Percentiles rank a stretch among this genome's conserved stretches.
These are phyloP conservation scores for Cynocephalus volans DNA, from an alignment of 2,113 vertebrate species.

Conservation along the genomic window DNA sequence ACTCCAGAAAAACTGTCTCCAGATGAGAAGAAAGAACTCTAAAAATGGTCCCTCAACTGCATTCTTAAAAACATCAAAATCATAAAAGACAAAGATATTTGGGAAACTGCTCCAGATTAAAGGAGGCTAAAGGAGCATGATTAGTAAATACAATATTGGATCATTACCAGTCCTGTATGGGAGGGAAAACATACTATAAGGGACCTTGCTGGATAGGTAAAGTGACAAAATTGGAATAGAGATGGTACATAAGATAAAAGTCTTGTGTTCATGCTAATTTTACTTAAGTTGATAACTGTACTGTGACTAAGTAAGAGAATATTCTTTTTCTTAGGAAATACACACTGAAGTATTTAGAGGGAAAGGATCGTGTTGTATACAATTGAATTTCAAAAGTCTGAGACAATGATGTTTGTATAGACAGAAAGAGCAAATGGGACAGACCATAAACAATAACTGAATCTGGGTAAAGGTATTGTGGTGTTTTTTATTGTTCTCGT, in stretches of 20 bases:
- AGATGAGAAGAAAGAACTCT: not conserved
- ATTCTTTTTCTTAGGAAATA: not conserved
- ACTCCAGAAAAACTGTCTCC: not conserved
- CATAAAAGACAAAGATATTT: not conserved
- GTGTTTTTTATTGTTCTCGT: not conserved
- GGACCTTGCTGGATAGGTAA: not conserved
- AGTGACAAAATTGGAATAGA: not conserved
- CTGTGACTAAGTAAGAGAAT: not conserved
- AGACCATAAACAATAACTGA: not conserved
- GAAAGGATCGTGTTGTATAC: not conserved
- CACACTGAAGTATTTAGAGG: not conserved
- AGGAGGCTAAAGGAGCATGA: not conserved
- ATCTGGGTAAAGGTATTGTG: not conserved
- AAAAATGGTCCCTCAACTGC: not conserved
- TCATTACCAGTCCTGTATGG: not conserved
- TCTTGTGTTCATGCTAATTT: not conserved
- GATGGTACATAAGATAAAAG: not conserved
- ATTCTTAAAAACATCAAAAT: constrained; percentile 39
- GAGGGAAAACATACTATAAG: not conserved
- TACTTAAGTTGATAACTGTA: not conserved
- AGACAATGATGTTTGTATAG: not conserved
- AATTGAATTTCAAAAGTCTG: constrained; percentile 6
- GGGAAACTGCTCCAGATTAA: not conserved
- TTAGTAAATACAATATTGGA: not conserved
- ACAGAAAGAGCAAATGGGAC: not conserved